Percentiles rank a stretch among this genome's conserved stretches.
Conservation (phyloP, 2,797 vertebrate genomes). For the Labroides dimidiatus region DNA sequence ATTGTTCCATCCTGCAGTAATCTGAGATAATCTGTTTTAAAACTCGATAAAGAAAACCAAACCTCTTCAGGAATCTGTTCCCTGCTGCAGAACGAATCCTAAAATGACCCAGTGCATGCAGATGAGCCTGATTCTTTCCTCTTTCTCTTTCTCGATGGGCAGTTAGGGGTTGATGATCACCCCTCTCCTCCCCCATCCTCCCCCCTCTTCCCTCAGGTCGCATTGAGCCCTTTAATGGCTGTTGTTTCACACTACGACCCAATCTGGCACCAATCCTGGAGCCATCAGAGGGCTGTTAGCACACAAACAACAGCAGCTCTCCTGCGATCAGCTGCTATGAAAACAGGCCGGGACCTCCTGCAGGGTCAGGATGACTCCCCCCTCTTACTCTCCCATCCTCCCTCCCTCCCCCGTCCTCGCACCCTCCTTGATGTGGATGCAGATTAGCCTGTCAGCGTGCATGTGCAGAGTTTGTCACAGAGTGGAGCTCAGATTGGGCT, state of each 20-base stretch:
- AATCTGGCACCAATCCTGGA: conserved; percentile 39
- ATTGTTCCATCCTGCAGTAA: neutral
- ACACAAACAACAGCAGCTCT: conserved; percentile 49
- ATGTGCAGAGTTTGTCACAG: conserved; percentile 17
- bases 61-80: neutral
- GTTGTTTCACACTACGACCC: conserved; percentile 47
- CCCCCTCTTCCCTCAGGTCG: conserved; percentile 11
- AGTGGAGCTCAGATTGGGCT: conserved; percentile 21
- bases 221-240: conserved; percentile 56
- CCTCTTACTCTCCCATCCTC: neutral
- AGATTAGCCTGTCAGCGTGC: conserved; percentile 33
- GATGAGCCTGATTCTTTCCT: neutral
- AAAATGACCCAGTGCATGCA: conserved; percentile 9
- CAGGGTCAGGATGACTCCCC: conserved; percentile 18
- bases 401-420: neutral
- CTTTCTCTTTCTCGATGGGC: too few species aligned
- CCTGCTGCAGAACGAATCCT: neutral
- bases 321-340: conserved; percentile 42
- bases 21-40: neutral
- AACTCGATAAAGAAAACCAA: neutral
- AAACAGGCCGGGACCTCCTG: conserved; percentile 42
- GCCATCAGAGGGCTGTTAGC: conserved; percentile 52
- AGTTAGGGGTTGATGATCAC: neutral
- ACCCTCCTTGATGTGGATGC: conserved; percentile 27
- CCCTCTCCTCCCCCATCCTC: too few species aligned